phyloP scores from a whole-genome alignment of 2,797 vertebrate genomes.

The Anomalospiza imberbis region DNA sequence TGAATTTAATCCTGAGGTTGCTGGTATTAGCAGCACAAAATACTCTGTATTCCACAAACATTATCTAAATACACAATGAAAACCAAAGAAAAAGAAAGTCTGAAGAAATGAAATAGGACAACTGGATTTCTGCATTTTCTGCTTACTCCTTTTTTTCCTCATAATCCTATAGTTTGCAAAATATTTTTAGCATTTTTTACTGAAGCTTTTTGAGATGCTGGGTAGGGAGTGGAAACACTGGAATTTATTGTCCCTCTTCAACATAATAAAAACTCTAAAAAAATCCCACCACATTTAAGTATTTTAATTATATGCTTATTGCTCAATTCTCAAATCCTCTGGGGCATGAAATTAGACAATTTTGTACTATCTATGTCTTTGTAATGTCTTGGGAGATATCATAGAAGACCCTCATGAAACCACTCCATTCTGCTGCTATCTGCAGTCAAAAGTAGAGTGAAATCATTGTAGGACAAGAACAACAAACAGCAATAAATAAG shows the following conservation, averaged over 20 bases:
- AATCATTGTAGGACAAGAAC: not conserved
- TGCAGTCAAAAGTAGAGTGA: not conserved
- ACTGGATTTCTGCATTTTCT: not conserved
- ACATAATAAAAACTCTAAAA: not conserved
- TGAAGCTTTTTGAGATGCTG: not conserved
- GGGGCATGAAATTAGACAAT: slow-evolving; percentile 7
- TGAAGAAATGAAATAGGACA: not conserved
- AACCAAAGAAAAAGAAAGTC: not conserved
- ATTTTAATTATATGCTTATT: slow-evolving; percentile 8
- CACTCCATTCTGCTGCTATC: not conserved
- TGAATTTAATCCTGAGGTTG: not conserved
- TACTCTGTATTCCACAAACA: not conserved
- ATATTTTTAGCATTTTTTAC: not conserved
- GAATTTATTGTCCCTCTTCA: not conserved
- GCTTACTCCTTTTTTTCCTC: not conserved
- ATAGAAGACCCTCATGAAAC: not conserved
- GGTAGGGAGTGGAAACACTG: not conserved
- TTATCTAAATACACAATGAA: not conserved
- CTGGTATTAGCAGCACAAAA: not conserved
- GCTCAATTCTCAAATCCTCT: slow-evolving; percentile 29
- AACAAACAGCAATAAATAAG: not conserved
- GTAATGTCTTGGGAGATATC: not conserved
- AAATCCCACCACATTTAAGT: not conserved
- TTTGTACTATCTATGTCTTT: not conserved
- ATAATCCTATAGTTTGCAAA: not conserved